Evolutionary conservation across 2,888 invertebrate species (phyloP).

Genomic region (Caenorhabditis imperialis): DNA sequence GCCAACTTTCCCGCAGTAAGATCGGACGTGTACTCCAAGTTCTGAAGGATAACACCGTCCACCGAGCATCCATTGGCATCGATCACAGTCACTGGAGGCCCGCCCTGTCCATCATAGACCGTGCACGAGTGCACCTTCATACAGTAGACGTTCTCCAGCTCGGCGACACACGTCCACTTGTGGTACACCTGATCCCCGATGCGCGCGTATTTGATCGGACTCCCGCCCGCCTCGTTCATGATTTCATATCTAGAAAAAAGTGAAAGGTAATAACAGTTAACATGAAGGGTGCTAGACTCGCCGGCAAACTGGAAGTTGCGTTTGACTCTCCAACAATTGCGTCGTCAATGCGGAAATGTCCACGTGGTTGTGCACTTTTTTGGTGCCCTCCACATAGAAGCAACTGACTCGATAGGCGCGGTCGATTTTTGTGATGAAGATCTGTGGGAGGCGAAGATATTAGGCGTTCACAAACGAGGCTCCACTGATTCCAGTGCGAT

Average conservation of each 20-base stretch:
- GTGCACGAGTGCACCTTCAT: constrained; percentile 77
- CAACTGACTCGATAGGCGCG: constrained; percentile 75
- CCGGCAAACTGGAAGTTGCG: constrained; percentile 72
- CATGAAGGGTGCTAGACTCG: constrained; percentile 5
- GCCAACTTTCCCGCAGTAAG: constrained; percentile 74
- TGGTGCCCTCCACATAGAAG: constrained; percentile 75
- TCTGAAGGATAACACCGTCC: constrained; percentile 74
- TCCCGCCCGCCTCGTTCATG: constrained; percentile 70
- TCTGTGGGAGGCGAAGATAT: too few relatives aligned
- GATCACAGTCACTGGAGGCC: constrained; percentile 74
- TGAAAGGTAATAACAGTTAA: too few relatives aligned
- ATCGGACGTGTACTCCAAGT: constrained; percentile 73
- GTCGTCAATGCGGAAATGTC: constrained; percentile 74
- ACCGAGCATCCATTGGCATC: constrained; percentile 75
- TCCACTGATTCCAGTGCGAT: too few relatives aligned
- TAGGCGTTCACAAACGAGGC: too few relatives aligned
- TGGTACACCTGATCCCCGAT: constrained; percentile 77
- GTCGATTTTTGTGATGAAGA: constrained; percentile 77
- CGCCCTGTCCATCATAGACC: constrained; percentile 78
- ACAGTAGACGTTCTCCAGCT: constrained; percentile 74
- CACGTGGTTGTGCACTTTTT: constrained; percentile 70
- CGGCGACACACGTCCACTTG: constrained; percentile 65
- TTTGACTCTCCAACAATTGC: constrained; percentile 65
- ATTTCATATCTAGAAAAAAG: constrained; percentile 71
- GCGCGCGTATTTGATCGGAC: constrained; percentile 74